Percentiles rank a stretch among this genome's conserved stretches.
Conservation (phyloP, 2,113 vertebrate genomes). For the Euleptes europaea region DNA sequence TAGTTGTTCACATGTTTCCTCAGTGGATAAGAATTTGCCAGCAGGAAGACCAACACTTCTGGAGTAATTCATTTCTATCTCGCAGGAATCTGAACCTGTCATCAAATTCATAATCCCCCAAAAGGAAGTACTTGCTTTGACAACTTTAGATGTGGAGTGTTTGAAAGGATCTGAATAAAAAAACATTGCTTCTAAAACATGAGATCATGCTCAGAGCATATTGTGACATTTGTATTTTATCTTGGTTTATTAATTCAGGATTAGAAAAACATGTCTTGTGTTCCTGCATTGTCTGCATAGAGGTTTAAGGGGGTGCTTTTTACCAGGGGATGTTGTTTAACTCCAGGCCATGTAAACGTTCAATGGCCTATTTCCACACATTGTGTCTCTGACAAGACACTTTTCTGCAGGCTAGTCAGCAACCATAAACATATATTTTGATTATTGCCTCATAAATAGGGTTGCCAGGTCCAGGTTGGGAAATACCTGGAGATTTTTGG, state of each 20-base stretch:
- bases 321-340: no score
- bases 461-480: no score
- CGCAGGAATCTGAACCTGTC: background rate
- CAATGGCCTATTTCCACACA: no score
- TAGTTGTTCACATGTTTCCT: background rate
- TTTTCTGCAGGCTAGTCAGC: no score
- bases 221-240: background rate
- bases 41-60: background rate
- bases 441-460: no score
- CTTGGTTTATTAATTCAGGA: background rate
- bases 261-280: background rate
- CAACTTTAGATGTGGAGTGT: background rate
- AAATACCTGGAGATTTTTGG: no score
- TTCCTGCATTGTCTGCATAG: background rate
- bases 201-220: background rate
- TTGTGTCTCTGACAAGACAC: no score
- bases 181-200: background rate
- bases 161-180: background rate
- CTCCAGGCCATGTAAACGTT: no score
- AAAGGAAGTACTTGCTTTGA: background rate
- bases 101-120: conserved; percentile 7
- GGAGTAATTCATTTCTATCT: background rate
- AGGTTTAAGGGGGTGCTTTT: no score
- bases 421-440: no score
- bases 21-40: background rate